Base-by-base conservation (phyloP, 2,797 vertebrate species). In the Thalassophryne amazonica region DNA sequence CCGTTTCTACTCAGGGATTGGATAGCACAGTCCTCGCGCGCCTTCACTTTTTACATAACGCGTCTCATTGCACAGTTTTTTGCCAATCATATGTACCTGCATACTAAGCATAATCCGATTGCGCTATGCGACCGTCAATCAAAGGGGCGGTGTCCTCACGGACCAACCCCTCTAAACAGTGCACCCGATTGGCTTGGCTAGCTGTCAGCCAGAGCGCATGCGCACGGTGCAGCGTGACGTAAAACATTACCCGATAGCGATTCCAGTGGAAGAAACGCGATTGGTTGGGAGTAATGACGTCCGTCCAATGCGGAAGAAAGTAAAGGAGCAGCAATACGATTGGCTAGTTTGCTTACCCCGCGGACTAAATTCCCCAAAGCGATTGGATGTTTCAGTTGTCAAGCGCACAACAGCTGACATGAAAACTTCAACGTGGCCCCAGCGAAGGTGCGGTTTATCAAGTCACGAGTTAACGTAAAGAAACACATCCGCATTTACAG, bases 361-460 rank as follows among this genome's bases (percentile, higher is more conserved):
- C 23, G 36, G 50, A 66, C 22, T 0, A 3, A 22, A 3, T 2
- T 2, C n/a, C n/a, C n/a, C n/a, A 4, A 6, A 2, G 20, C 2
- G 42, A 76, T 84, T 88, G 0, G 87, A 7, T 3, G 1, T 1
- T 2, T 1, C 0, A 8, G 3, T 61, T 70, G 85, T 70, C 90
- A 73, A 0, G 91, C 77, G 80, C 78, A 83, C 45, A 53, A 52
- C 49, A 28, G 58, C n/a, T 43, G 37, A 78, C 69, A 56, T 73
- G 55, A 76, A 90, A 90, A 41, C 72, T 69, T 60, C 86, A 86
- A 92, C 90, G 91, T 92, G 91, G 90, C 90, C 60, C 10, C 56
- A 28, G 18, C 7, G 34, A 5, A 19, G 5, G 21, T 4, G 7
- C 83, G 78, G 47, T 81, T 86, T 73, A 84, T 78, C 66, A 58